These are phyloP conservation scores for Orthosia incerta DNA, from an alignment of 2,888 invertebrate genomes.

Conservation along the genomic window DNA sequence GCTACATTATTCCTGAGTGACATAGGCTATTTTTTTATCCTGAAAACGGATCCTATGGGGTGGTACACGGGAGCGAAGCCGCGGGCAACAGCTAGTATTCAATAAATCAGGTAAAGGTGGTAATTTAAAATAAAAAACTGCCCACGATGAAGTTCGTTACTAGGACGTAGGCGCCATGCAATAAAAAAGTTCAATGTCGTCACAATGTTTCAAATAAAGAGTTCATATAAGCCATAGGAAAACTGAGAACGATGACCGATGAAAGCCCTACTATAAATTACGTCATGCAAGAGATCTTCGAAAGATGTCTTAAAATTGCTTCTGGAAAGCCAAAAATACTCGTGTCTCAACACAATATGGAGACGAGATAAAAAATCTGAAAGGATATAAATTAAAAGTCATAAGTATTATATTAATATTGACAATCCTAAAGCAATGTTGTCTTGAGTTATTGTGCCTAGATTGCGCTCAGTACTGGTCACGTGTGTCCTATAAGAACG, in stretches of 20 bases:
- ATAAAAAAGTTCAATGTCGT: background rate
- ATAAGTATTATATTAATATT: constrained; percentile 31
- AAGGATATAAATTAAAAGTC: constrained; percentile 13
- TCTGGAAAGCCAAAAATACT: background rate
- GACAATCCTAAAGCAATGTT: constrained; percentile 20
- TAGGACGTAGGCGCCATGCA: background rate
- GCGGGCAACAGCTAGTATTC: too few species aligned
- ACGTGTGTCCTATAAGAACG: constrained; percentile 54
- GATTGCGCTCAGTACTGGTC: constrained; percentile 41
- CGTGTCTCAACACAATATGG: background rate
- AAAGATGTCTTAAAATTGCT: constrained; percentile 1
- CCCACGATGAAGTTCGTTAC: background rate
- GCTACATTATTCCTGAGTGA: too few species aligned
- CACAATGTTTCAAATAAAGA: background rate
- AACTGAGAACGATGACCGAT: constrained; percentile 10
- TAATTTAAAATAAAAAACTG: background rate
- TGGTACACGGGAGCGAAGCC: too few species aligned
- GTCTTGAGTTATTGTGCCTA: constrained; percentile 51
- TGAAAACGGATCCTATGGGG: too few species aligned
- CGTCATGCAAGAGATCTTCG: background rate
- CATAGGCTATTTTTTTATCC: too few species aligned
- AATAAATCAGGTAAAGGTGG: too few species aligned
- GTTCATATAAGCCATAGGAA: background rate
- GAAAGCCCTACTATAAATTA: background rate
- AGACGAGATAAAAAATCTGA: constrained; percentile 8